Percentiles rank a stretch among this genome's conserved stretches.
These are phyloP conservation scores for Aphelenchoides avenae DNA, from an alignment of 1,140 invertebrate species.

Conservation along the genomic window DNA sequence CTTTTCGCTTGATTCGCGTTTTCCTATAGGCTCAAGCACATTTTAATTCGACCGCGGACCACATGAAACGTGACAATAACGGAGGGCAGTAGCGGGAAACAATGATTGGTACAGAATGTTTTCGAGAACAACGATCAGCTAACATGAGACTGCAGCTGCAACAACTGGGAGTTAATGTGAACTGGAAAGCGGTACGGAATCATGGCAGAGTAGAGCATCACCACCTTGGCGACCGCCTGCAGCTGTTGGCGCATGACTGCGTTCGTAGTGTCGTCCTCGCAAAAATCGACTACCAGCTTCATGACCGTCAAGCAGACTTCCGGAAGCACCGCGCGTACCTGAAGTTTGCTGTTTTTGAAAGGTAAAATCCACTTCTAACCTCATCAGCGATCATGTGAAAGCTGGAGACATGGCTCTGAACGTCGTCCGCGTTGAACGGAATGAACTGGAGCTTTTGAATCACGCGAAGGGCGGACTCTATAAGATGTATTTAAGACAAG, in stretches of 20 bases:
- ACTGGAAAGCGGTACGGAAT: constrained; percentile 40
- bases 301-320: constrained; percentile 33
- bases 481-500: too few species aligned
- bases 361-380: constrained; percentile 9
- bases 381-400: constrained; percentile 26
- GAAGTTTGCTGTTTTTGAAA: constrained; percentile 2
- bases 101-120: too few species aligned
- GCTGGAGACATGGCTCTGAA: constrained; percentile 8
- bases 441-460: constrained; percentile 36
- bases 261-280: neutral
- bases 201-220: constrained; percentile 38
- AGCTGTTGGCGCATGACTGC: constrained; percentile 5
- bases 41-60: too few species aligned
- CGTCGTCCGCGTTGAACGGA: constrained; percentile 29
- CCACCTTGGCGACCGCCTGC: constrained; percentile 24
- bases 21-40: too few species aligned
- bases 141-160: constrained; percentile 46
- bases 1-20: too few species aligned
- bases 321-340: constrained; percentile 32
- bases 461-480: constrained; percentile 29
- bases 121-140: too few species aligned
- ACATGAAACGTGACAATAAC: too few species aligned
- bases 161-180: constrained; percentile 33
- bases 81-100: too few species aligned
- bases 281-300: constrained; percentile 30